Base-by-base conservation (phyloP, 2,797 vertebrate genomes). In the Melanogrammus aeglefinus region DNA sequence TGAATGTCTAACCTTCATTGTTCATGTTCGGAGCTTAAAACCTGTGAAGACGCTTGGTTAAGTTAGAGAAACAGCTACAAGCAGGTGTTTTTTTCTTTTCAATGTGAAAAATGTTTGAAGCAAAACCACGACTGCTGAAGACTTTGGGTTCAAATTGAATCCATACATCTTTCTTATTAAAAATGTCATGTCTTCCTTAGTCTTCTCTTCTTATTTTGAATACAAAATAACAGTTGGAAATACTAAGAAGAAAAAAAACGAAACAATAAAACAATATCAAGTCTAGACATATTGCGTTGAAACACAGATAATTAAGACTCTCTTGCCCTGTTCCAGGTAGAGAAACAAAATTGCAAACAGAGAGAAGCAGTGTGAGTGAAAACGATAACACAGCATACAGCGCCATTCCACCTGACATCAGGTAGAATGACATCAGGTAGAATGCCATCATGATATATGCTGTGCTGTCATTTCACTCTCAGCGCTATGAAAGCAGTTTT, bases 381-480 rank as follows among this genome's bases (percentile, higher is more conserved):
- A 90, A 18, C 89, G 90, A 90, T 89, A 89, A 86, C 90, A 83
- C 88, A 91, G 91, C 92, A 90, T 86, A 89, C 87, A 90, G 90
- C 88, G 86, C 83, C 91, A 83, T 90, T 88, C 57, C 86, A 90
- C 88, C 90, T 92, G 89, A 91, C 86, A 84, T 85, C 82, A 83
- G 86, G 88, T 82, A 77, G 87, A 90, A 87, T 87, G 83, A 83
- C 84, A 39, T 39, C 38, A 39, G 86, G 88, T 82, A 77, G 87
- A 90, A 87, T 87, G 83, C 84, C 84, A 39, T 39, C 38, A 39
- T 39, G 92, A 92, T 91, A 91, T 89, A 82, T 93, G 91, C 91
- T 92, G 91, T 31, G 87, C 87, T 89, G 81, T 91, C 81, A 76
- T 89, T 92, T 91, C 77, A 27, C 86, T 78, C 82, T 88, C 83